phyloP scores from a whole-genome alignment of 2,888 invertebrate genomes.

The Cryptus armator region DNA sequence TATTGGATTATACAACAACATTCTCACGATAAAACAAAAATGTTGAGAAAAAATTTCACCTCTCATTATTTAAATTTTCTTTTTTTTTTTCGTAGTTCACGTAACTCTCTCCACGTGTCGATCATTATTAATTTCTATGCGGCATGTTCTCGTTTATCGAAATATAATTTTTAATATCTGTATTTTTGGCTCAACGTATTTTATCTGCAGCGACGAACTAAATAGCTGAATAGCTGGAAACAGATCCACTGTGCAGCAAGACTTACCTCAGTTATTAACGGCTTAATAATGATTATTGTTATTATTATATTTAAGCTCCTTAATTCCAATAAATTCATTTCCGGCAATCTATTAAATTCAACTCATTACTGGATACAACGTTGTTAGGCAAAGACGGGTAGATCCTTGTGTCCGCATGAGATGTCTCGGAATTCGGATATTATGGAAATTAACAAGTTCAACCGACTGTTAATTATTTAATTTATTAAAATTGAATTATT shows the following conservation, averaged over 20 bases:
- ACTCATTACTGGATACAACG: not conserved
- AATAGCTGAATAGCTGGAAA: not conserved
- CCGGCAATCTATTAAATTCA: not conserved
- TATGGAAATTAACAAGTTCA: slow-evolving; percentile 23
- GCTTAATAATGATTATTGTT: not conserved
- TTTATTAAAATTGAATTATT: slow-evolving; percentile 11
- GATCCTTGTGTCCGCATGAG: not conserved
- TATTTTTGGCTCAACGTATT: too few species aligned
- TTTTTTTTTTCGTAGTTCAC: too few species aligned
- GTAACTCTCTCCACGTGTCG: too few species aligned
- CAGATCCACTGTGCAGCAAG: not conserved
- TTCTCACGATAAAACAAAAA: too few species aligned
- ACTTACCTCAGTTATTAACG: not conserved
- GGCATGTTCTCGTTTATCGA: too few species aligned
- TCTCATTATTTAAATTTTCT: too few species aligned
- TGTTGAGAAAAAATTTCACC: too few species aligned
- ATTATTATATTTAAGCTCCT: not conserved
- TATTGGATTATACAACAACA: too few species aligned
- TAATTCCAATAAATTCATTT: not conserved
- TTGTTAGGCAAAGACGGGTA: not conserved
- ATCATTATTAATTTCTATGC: too few species aligned
- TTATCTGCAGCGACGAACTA: not conserved
- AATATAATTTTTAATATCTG: too few species aligned
- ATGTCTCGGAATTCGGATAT: not conserved
- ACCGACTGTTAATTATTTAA: slow-evolving; percentile 2